Base-by-base conservation (phyloP, 2,888 invertebrate species). In the Polyommatus iphigenia region DNA sequence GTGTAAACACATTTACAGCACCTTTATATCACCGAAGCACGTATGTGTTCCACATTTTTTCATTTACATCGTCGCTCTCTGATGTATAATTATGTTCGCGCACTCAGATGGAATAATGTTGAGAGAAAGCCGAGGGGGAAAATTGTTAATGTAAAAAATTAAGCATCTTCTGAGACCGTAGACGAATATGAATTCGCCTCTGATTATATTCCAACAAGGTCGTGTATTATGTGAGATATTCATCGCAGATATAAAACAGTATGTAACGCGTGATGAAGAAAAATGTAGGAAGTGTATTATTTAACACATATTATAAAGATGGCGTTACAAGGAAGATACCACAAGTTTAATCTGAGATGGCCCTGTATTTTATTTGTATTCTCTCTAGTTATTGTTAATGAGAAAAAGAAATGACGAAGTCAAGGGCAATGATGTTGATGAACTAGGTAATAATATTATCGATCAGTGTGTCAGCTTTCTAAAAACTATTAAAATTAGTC, bases 31-130 rank as follows among this genome's bases (percentile, higher is more conserved):
- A 29, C 62, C 13, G 15, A 67, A 67, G 62, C 24, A 67, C 62
- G 29, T 67, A 15, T 24, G 24, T 15, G 29, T 24, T 24, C 24
- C 24, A 67, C 29, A 29, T 67, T 67, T 67, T 67, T 67, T 67
- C 67, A 67, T 32, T 67, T 15, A 67, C 18, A 67, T 67, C 32
- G 6, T 32, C 67, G 29, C 29, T 15, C 67, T 29, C 67, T 67
- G 67, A 32, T 67, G 67, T 67, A 67, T 67, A 67, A 67, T 67
- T 67, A 67, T 67, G 67, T 67, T 67, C 67, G 67, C 67, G 67
- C 67, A 7, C 67, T 67, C 67, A 67, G 67, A 67, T 5, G 67
- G 67, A 67, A 67, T 67, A 67, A 67, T 67, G 32, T 32, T 67
- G 18, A 67, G 67, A 67, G 67, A 67, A 67, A 67, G 29, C 29